Base-by-base conservation (phyloP, 2,888 invertebrate species). In the Dusona sp. region DNA sequence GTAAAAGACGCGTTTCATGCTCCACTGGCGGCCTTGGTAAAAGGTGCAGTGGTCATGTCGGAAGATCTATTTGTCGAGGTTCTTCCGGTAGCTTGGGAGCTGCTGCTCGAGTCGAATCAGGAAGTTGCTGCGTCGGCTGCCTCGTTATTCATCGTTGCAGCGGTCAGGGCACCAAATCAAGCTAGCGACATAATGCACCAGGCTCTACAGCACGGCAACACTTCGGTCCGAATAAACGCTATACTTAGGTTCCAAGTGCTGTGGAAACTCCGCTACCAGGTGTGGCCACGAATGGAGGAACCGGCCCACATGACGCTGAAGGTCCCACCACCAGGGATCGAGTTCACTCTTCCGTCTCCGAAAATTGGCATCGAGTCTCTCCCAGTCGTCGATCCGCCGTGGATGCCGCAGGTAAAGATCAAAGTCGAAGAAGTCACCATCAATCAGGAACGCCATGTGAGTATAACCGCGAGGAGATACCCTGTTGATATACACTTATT, bases 221-320 rank as follows among this genome's bases (percentile, higher is more conserved):
- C 98, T 0, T 96, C 96, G 57, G 96, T 97, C 65, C 96, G 99
- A 88, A 97, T 98, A 89, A 97, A 97, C 89, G 97, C 98, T 2
- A 96, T 98, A 87, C 95, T 98, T 84, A 96, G 98, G 86, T 99
- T 98, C 94, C 98, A 99, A 96, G 97, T 98, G 1, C 95, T 99
- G 89, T 99, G 99, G 99, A 98, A 98, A 92, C 97, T 98, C 89
- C 96, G 99, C 2, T 99, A 98, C 93, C 99, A 99, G 95, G 99
- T 99, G 0, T 99, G 99, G 99, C 98, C 99, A 0, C 96, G 99
- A 84, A 99, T 99, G 99, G 99, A 99, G 94, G 99, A 99, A 92
- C 98, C 98, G 9, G 99, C 99, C 0, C 98, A 99, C 83, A 95
- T 98, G 85, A 97, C 98, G 0, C 99, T 99, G 94, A 99, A 99